Evolutionary conservation across 35 echinoderm and acorn worm species (phyloP).

Genomic region (Heliocidaris erythrogramma): DNA sequence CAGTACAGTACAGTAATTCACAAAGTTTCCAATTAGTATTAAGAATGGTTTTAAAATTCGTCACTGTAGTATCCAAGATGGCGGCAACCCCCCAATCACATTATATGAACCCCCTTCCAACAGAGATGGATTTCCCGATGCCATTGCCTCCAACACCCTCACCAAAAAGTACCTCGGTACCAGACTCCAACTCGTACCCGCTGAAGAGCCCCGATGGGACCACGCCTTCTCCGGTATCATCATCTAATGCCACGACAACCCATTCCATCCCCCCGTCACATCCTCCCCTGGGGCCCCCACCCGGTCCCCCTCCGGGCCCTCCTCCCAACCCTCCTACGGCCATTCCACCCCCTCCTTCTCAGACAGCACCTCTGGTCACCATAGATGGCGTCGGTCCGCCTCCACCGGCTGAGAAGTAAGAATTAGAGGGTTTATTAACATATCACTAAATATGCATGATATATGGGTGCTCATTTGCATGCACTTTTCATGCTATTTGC

Average conservation of each 20-base stretch:
- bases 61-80: neutral
- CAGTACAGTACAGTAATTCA: neutral
- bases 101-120: neutral
- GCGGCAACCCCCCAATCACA: neutral
- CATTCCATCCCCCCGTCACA: neutral
- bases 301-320: neutral
- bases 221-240: neutral
- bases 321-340: conserved; percentile 22
- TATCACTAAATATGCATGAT: neutral
- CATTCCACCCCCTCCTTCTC: conserved; percentile 9
- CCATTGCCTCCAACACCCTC: neutral
- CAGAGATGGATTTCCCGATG: conserved; percentile 44
- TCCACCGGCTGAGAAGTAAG: conserved; percentile 40
- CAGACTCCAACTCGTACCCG: neutral
- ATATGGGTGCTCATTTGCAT: conserved; percentile 15
- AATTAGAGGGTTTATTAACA: conserved; percentile 39
- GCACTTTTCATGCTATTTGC: neutral
- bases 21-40: neutral
- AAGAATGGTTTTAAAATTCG: neutral
- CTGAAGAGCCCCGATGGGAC: conserved; percentile 18
- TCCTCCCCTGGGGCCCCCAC: conserved; percentile 21
- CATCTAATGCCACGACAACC: neutral
- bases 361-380: conserved; percentile 26
- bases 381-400: conserved; percentile 31
- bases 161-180: conserved; percentile 18